Conservation (phyloP, 2,113 vertebrate species). For the Glareola pratincola region DNA sequence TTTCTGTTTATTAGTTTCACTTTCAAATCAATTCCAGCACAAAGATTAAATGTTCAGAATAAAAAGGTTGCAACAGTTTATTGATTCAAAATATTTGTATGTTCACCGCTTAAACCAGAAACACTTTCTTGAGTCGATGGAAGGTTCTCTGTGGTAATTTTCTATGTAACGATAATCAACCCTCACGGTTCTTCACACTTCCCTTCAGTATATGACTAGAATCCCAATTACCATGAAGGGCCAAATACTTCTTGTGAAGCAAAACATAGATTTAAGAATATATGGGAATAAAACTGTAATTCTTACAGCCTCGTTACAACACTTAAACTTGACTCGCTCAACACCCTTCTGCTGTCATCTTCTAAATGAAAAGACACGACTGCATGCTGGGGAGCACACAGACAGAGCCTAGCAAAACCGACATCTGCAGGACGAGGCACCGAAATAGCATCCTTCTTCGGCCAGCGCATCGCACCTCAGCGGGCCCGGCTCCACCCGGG, state of each 20-base stretch:
- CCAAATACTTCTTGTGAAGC: not conserved
- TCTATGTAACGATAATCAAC: not conserved
- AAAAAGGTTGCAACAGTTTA: not conserved
- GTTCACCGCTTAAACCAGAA: not conserved
- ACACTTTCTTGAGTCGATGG: not conserved
- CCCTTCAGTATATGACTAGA: not conserved
- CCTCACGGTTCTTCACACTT: not conserved
- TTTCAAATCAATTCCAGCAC: not conserved
- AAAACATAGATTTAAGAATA: fast-evolving
- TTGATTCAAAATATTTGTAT: not conserved
- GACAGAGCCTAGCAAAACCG: not conserved
- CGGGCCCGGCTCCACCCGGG: not conserved
- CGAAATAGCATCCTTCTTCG: fast-evolving
- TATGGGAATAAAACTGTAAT: not conserved
- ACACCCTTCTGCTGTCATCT: not conserved
- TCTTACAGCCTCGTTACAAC: not conserved
- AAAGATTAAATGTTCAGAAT: not conserved
- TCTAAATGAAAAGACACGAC: not conserved
- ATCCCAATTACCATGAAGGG: not conserved
- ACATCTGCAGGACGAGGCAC: not conserved
- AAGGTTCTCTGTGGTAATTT: not conserved
- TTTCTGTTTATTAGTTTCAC: not conserved
- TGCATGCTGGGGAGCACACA: fast-evolving
- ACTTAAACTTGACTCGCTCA: not conserved
- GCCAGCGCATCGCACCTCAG: fast-evolving